Conservation (phyloP, 2,113 vertebrate genomes). For the Corvus cornix region DNA sequence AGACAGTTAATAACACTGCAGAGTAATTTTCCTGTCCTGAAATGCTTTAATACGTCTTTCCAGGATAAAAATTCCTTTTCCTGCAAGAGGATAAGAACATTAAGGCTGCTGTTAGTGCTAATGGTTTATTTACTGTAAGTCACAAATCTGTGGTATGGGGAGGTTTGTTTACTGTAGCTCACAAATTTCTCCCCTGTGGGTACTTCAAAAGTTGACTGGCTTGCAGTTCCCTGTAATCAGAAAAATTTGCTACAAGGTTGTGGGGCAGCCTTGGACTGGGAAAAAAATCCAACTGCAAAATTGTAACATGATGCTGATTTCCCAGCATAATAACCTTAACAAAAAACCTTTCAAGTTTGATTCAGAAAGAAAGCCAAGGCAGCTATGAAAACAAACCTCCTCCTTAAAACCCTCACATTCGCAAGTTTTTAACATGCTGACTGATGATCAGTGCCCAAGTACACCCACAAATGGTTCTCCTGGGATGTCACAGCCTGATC, state of each 20-base stretch:
- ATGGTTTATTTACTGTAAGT: conserved; percentile 32
- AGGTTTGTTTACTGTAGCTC: conserved; percentile 17
- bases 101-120: neutral
- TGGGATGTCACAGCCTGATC: neutral
- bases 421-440: neutral
- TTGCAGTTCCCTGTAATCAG: neutral
- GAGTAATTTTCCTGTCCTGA: neutral
- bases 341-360: neutral
- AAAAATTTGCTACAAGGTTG: neutral
- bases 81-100: conserved; percentile 11
- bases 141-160: neutral
- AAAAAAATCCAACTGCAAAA: neutral
- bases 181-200: neutral
- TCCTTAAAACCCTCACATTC: neutral
- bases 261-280: neutral
- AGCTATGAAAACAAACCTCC: neutral
- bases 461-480: neutral
- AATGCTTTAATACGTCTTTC: neutral
- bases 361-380: neutral
- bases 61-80: conserved; percentile 43
- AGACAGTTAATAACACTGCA: neutral
- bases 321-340: neutral
- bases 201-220: neutral
- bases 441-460: neutral
- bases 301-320: neutral